Evolutionary conservation across 2,888 invertebrate species (phyloP).

Genomic region (Chirona hameri): DNA sequence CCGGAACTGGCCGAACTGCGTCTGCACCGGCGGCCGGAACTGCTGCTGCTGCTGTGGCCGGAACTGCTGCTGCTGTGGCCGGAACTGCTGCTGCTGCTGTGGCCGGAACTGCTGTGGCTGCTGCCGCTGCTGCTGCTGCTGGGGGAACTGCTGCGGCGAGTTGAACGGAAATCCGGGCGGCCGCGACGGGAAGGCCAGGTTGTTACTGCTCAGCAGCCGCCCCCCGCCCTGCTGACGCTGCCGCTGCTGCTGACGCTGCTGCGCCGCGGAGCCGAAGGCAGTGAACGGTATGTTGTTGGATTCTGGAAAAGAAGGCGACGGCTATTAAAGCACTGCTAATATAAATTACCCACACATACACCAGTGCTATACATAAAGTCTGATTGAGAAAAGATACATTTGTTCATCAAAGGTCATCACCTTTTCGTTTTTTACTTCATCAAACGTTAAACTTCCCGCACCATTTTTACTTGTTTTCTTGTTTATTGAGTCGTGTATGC

Average conservation of each 20-base stretch:
- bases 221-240: not conserved
- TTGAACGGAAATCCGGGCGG: not conserved
- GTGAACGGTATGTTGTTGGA: not conserved
- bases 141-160: not conserved
- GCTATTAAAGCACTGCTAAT: not conserved
- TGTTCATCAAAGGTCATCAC: not conserved
- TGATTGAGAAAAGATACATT: too few relatives aligned
- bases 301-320: not conserved
- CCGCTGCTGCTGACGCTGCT: not conserved
- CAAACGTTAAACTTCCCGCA: not conserved
- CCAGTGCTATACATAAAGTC: too few relatives aligned
- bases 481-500: not conserved
- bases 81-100: constrained; percentile 2
- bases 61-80: constrained; percentile 5
- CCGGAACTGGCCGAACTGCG: constrained; percentile 12
- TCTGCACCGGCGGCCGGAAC: constrained; percentile 24
- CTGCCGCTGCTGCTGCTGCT: not conserved
- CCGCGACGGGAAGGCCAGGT: not conserved
- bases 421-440: not conserved
- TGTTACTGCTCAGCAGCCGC: not conserved
- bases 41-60: not conserved
- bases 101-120: not conserved
- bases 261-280: not conserved
- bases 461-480: not conserved
- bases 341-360: not conserved